These are phyloP conservation scores for Camponotus pennsylvanicus DNA, from an alignment of 1,140 invertebrate genomes.

Conservation along the genomic window DNA sequence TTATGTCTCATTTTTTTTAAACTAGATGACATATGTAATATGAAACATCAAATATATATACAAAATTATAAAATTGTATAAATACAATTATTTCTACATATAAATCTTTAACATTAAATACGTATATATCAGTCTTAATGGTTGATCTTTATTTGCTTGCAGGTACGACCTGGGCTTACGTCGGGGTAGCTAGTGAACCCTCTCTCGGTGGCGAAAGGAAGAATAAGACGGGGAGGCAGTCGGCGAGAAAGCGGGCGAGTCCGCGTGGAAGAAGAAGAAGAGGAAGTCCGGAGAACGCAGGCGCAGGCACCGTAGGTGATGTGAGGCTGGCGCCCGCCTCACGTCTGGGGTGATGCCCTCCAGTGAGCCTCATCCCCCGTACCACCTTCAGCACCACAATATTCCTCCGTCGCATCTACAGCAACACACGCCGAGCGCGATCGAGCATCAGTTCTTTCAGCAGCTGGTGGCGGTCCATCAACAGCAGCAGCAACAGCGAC, in stretches of 20 bases:
- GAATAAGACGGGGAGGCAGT: constrained; percentile 63
- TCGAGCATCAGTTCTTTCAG: constrained; percentile 84
- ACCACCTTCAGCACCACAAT: constrained; percentile 85
- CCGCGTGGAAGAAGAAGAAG: constrained; percentile 70
- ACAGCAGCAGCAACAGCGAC: constrained; percentile 81
- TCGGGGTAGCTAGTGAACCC: constrained; percentile 83
- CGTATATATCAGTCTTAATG: background rate
- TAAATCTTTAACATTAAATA: background rate
- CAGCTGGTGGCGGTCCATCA: constrained; percentile 85
- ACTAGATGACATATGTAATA: too few species aligned
- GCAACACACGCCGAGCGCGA: constrained; percentile 81
- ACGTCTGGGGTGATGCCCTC: constrained; percentile 86
- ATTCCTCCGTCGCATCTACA: constrained; percentile 84
- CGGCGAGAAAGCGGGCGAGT: constrained; percentile 66
- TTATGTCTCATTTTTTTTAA: background rate
- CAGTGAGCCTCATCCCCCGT: constrained; percentile 85
- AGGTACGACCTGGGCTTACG: constrained; percentile 84
- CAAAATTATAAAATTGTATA: background rate
- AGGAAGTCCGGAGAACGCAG: constrained; percentile 76
- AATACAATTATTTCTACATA: background rate
- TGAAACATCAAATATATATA: background rate
- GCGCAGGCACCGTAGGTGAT: constrained; percentile 83
- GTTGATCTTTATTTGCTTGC: constrained; percentile 62
- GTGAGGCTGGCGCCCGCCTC: constrained; percentile 85
- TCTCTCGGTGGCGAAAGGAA: constrained; percentile 75